Evolutionary conservation across 1,140 invertebrate genomes (phyloP).

Genomic region (Atopsyche davidsoni): DNA sequence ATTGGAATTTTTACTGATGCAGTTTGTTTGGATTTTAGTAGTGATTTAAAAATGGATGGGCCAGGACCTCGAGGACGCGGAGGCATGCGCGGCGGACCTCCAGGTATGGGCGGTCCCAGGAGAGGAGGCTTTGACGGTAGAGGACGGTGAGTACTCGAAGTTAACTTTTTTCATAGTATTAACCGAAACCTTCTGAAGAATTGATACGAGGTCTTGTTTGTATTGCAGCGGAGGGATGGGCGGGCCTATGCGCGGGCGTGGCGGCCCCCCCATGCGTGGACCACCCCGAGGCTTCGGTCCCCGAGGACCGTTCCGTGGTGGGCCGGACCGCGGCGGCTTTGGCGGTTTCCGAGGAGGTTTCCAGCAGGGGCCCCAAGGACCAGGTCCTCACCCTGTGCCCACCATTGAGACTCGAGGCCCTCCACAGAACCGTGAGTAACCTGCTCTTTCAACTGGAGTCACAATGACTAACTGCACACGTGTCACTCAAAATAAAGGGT

Average conservation of each 20-base stretch:
- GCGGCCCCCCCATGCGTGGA: constrained; percentile 13
- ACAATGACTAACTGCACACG: neutral
- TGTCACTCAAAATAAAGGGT: neutral
- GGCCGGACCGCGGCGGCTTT: constrained; percentile 34
- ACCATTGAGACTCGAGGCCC: constrained; percentile 44
- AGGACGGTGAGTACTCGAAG: constrained; percentile 9
- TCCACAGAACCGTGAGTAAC: constrained; percentile 31
- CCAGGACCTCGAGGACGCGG: constrained; percentile 7
- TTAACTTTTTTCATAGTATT: no score
- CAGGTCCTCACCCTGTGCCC: constrained; percentile 45
- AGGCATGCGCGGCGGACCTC: constrained; percentile 12
- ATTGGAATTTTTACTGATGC: no score
- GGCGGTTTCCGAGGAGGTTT: constrained; percentile 38
- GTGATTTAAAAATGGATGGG: neutral
- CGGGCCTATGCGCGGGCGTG: constrained; percentile 16
- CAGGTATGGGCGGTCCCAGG: constrained; percentile 13
- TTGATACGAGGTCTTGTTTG: no score
- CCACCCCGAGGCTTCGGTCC: constrained; percentile 13
- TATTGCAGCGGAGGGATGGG: constrained; percentile 12
- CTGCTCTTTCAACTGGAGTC: neutral
- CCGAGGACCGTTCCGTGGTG: constrained; percentile 13
- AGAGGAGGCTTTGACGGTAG: constrained; percentile 15
- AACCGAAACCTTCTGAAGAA: no score
- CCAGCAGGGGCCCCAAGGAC: constrained; percentile 41
- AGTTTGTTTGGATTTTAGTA: no score